Percentiles rank a stretch among this genome's conserved stretches.
Conservation (phyloP, 1,140 invertebrate species). For the Philotrypesis tridentata region DNA sequence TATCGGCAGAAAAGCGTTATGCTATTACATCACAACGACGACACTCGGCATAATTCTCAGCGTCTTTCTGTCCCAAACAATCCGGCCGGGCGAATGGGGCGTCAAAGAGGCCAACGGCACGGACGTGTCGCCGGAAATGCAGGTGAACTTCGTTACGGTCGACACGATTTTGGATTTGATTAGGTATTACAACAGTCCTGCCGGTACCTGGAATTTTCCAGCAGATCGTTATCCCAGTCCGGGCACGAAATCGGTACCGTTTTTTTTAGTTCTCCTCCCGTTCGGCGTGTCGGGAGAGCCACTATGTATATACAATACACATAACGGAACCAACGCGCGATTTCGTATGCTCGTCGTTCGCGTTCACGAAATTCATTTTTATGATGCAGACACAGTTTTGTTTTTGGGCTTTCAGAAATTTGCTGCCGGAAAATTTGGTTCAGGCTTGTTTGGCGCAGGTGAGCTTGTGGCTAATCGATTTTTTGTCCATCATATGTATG, state of each 20-base stretch:
- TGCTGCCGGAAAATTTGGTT: conserved; percentile 81
- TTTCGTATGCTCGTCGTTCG: too few species aligned
- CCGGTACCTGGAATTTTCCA: neutral
- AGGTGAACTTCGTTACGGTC: conserved; percentile 84
- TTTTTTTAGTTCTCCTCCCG: too few species aligned
- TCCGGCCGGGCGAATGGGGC: conserved; percentile 83
- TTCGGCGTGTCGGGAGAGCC: too few species aligned
- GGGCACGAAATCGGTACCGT: conserved; percentile 33
- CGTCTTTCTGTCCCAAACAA: conserved; percentile 88
- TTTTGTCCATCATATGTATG: neutral
- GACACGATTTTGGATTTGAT: conserved; percentile 96
- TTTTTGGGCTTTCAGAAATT: conserved; percentile 62
- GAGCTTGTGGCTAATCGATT: conserved; percentile 36
- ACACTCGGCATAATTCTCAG: conserved; percentile 90
- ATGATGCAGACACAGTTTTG: too few species aligned
- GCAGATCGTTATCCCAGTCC: neutral
- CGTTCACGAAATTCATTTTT: too few species aligned
- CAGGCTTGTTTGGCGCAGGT: conserved; percentile 76
- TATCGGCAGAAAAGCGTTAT: conserved; percentile 85
- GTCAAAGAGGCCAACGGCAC: neutral
- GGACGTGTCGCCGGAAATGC: conserved; percentile 53
- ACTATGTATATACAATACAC: too few species aligned
- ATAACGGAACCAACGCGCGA: too few species aligned
- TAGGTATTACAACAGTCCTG: conserved; percentile 78
- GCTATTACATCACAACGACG: conserved; percentile 94